These are phyloP conservation scores for Calcarius ornatus DNA, from an alignment of 2,113 vertebrate species.

Conservation along the genomic window DNA sequence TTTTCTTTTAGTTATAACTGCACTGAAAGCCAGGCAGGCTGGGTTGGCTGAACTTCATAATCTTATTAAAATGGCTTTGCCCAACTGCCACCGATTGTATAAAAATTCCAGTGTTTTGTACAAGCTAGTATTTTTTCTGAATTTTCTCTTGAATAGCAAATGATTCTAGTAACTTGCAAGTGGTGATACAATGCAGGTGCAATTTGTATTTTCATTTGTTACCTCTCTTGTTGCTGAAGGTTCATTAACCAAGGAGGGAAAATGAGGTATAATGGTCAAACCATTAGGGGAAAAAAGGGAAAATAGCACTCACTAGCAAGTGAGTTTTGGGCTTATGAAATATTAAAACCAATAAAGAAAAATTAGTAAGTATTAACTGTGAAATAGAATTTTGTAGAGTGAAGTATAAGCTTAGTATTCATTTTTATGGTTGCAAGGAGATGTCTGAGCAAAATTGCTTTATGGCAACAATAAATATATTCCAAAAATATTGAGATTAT, in stretches of 20 bases:
- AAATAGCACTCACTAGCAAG: neutral
- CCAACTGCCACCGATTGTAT: neutral
- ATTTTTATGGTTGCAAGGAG: neutral
- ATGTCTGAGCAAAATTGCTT: neutral
- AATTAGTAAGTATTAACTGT: neutral
- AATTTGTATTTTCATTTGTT: neutral
- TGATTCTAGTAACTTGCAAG: neutral
- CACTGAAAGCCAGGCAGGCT: neutral
- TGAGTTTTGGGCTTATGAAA: neutral
- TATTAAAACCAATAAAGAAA: neutral
- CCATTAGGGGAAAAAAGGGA: neutral
- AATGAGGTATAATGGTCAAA: neutral
- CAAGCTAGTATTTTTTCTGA: neutral
- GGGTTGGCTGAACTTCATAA: neutral
- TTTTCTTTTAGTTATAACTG: neutral
- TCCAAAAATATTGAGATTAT: neutral
- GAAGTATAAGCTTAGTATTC: neutral
- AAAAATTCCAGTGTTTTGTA: neutral
- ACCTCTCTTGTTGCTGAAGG: neutral
- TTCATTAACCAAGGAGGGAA: neutral
- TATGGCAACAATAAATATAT: neutral
- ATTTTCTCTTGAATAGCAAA: neutral
- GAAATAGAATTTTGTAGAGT: neutral
- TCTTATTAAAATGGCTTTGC: neutral
- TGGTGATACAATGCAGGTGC: neutral